Percentiles rank a stretch among this genome's conserved stretches.
Conservation (phyloP, 2,113 vertebrate species). For the Atherinomorus stipes region DNA sequence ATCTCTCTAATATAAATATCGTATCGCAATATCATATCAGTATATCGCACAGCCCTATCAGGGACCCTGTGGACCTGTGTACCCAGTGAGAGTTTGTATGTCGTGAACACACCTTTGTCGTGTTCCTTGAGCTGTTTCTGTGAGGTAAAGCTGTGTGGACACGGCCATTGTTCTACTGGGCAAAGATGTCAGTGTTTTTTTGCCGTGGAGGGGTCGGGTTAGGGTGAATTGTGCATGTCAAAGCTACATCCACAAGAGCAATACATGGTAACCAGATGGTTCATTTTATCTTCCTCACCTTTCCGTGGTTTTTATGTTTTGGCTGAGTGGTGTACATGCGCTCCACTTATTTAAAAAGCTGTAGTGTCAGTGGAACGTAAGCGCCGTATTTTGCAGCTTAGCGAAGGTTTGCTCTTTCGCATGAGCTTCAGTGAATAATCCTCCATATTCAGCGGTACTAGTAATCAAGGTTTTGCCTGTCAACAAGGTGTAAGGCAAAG, state of each 20-base stretch:
- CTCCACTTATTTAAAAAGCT: slow-evolving; percentile 12
- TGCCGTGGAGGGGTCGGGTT: background rate
- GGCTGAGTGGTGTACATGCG: background rate
- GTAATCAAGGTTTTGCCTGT: slow-evolving; percentile 54
- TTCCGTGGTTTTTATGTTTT: background rate
- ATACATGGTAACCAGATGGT: background rate
- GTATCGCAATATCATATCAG: no score
- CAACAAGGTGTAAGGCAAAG: slow-evolving; percentile 51
- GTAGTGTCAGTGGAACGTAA: background rate
- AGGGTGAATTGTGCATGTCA: background rate
- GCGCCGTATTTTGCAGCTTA: slow-evolving; percentile 19
- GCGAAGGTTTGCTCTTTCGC: slow-evolving; percentile 39
- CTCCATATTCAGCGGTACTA: slow-evolving; percentile 26
- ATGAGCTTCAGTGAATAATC: slow-evolving; percentile 39
- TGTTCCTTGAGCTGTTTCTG: background rate
- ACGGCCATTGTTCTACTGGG: background rate
- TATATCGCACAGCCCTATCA: no score
- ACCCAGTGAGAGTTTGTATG: no score
- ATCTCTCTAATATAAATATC: no score
- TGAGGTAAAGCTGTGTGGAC: background rate
- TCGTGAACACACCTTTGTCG: background rate
- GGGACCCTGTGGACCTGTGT: no score
- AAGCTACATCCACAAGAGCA: background rate
- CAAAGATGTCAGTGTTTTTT: background rate
- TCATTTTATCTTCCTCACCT: background rate